phyloP scores from a whole-genome alignment of 2,797 vertebrate genomes.

The Graptemys geographica region DNA sequence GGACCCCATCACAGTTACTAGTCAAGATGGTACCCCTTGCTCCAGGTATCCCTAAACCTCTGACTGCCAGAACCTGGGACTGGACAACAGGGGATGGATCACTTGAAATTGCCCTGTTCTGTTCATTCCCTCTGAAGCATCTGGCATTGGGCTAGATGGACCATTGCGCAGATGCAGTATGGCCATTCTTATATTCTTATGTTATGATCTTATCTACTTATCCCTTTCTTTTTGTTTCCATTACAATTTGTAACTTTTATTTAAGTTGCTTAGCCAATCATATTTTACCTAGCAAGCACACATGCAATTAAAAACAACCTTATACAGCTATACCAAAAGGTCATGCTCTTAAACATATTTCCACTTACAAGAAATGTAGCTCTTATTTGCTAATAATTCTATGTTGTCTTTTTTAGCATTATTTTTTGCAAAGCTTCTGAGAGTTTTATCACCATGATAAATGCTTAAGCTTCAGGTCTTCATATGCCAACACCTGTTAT shows the following conservation, averaged over 20 bases:
- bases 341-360: not conserved
- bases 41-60: not conserved
- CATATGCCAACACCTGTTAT: not conserved
- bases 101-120: not conserved
- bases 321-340: not conserved
- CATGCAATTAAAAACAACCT: not conserved
- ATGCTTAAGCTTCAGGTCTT: not conserved
- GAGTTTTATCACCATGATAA: not conserved
- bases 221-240: not conserved
- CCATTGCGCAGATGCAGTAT: not conserved
- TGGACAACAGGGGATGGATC: not conserved
- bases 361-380: not conserved
- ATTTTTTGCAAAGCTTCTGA: not conserved
- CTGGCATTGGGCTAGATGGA: not conserved
- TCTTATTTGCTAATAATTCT: not conserved
- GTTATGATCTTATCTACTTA: not conserved
- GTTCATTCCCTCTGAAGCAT: not conserved
- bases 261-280: not conserved
- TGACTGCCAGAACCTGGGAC: not conserved
- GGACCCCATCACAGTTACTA: not conserved
- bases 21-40: not conserved
- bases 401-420: not conserved
- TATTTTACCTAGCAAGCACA: not conserved
- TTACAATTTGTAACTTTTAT: not conserved
- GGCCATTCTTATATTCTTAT: not conserved